Percentiles rank a stretch among this genome's conserved stretches.
Evolutionary conservation across 2,113 vertebrate species (phyloP).

Genomic region (Agelaius phoeniceus): DNA sequence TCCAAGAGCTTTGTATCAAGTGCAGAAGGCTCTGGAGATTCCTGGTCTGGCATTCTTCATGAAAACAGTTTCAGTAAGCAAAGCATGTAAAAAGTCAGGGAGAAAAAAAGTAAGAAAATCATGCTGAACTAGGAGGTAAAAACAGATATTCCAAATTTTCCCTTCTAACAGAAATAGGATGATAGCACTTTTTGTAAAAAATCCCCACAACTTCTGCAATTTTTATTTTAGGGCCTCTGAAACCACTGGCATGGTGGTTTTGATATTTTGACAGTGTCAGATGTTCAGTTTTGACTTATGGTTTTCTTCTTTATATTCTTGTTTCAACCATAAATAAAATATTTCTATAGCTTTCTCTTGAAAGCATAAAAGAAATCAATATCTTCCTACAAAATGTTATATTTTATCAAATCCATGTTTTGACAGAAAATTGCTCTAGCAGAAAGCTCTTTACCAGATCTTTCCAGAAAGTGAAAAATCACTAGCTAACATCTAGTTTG

Average conservation of each 20-base stretch:
- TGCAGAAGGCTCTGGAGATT: background rate
- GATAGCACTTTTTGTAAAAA: background rate
- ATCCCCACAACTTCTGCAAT: background rate
- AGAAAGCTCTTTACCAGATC: background rate
- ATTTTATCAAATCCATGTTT: background rate
- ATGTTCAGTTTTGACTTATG: background rate
- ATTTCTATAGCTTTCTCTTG: background rate
- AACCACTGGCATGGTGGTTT: background rate
- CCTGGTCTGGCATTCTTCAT: background rate
- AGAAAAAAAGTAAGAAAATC: background rate
- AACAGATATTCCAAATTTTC: background rate
- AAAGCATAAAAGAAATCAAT: background rate
- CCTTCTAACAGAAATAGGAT: background rate
- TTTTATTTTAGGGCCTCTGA: conserved; percentile 15
- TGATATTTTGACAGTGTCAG: background rate
- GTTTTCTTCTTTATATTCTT: background rate
- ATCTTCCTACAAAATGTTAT: background rate
- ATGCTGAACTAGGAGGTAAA: background rate
- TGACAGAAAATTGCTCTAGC: background rate
- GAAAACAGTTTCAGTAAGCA: background rate
- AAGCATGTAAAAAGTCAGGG: background rate
- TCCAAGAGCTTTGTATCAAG: background rate
- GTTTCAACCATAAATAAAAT: background rate
- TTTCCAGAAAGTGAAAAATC: conserved; percentile 9
- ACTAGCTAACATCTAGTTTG: background rate